Percentiles rank a stretch among this genome's conserved stretches.
Evolutionary conservation across 2,113 vertebrate species (phyloP).

Genomic region (Lasiurus cinereus): DNA sequence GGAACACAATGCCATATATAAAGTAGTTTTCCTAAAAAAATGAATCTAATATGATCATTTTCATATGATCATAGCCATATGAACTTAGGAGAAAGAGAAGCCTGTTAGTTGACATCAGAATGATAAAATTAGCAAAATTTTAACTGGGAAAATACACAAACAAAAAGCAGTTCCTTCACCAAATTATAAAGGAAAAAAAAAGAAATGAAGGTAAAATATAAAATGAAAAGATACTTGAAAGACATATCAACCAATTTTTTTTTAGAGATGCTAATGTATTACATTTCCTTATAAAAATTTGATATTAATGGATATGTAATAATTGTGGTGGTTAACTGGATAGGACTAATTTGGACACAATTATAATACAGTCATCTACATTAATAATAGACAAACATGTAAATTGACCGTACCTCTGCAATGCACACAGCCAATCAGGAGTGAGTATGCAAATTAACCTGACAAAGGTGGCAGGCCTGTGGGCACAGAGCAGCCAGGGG

Average conservation of each 20-base stretch:
- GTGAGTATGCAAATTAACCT: too few species aligned
- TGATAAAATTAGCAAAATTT: constrained; percentile 6
- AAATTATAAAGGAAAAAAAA: background rate
- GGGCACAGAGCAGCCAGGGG: too few species aligned
- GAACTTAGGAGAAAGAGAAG: background rate
- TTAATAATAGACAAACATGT: too few species aligned
- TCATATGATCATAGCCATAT: background rate
- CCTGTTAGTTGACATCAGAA: background rate
- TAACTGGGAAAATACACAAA: background rate
- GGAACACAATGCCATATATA: background rate
- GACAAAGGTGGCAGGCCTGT: too few species aligned
- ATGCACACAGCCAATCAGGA: too few species aligned
- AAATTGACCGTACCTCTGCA: too few species aligned
- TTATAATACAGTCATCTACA: background rate
- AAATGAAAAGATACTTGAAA: background rate
- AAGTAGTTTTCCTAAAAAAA: constrained; percentile 27
- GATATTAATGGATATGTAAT: background rate
- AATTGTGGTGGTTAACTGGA: background rate
- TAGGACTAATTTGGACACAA: background rate
- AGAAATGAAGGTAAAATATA: background rate
- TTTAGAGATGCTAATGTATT: background rate
- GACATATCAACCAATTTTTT: background rate
- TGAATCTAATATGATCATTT: background rate
- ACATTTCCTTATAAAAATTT: constrained; percentile 34
- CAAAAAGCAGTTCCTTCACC: background rate